Conservation (phyloP, 2,113 vertebrate species). For the Pterocles burchelli region DNA sequence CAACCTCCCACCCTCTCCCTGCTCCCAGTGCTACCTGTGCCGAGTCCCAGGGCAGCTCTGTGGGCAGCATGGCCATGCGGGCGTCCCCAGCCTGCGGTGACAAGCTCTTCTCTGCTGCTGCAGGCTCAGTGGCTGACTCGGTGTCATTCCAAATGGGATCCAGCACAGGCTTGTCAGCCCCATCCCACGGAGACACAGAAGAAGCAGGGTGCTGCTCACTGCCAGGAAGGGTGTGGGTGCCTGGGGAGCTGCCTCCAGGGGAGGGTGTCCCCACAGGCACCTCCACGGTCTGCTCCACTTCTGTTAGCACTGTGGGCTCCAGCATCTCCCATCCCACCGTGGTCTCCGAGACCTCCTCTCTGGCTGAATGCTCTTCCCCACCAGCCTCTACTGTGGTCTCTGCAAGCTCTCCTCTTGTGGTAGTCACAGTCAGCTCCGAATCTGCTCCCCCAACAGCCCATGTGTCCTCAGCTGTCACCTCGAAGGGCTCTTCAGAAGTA, state of each 20-base stretch:
- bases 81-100: slow-evolving; percentile 39
- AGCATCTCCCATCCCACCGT: background rate
- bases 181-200: slow-evolving; percentile 6
- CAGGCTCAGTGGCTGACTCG: slow-evolving; percentile 6
- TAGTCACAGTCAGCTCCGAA: background rate
- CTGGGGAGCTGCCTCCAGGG: background rate
- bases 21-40: slow-evolving; percentile 70
- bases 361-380: slow-evolving; percentile 13
- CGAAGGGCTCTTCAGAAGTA: slow-evolving; percentile 11
- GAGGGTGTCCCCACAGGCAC: background rate
- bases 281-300: background rate
- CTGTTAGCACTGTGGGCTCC: background rate
- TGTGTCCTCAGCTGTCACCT: background rate
- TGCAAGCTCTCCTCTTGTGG: background rate
- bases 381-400: background rate
- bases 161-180: background rate
- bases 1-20: background rate
- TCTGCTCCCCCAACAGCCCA: background rate
- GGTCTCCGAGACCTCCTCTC: background rate
- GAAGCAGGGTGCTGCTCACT: background rate
- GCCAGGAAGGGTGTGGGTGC: background rate
- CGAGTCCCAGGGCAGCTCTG: slow-evolving; percentile 72
- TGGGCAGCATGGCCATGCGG: slow-evolving; percentile 8
- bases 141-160: slow-evolving; percentile 27
- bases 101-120: background rate